Evolutionary conservation across 2,797 vertebrate species (phyloP).

Genomic region (Anabas testudineus): DNA sequence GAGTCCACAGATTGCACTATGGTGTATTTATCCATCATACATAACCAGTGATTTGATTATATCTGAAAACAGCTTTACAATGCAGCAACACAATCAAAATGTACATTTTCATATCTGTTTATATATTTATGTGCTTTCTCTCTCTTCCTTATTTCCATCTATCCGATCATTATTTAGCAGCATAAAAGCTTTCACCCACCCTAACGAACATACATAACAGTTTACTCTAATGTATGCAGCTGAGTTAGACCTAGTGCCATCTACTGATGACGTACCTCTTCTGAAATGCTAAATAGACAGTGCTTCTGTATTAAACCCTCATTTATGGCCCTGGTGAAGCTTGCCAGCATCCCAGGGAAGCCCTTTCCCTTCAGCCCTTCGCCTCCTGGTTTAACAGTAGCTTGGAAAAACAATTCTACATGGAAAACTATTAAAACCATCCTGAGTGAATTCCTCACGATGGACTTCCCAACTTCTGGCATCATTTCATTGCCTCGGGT

Average conservation of each 20-base stretch:
- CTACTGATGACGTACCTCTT: constrained; percentile 60
- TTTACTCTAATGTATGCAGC: constrained; percentile 23
- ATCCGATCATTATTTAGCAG: background rate
- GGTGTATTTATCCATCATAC: background rate
- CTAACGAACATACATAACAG: constrained; percentile 11
- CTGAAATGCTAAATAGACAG: constrained; percentile 50
- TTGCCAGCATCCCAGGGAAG: constrained; percentile 82
- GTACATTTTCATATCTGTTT: no score
- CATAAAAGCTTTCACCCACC: background rate
- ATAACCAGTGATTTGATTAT: background rate
- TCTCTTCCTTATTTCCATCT: background rate
- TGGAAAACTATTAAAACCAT: constrained; percentile 84
- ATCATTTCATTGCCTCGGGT: constrained; percentile 73
- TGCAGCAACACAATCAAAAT: no score
- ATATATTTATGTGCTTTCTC: background rate
- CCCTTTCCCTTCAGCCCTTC: constrained; percentile 70
- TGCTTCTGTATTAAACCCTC: constrained; percentile 61
- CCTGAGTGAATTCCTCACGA: constrained; percentile 77
- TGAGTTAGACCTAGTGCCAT: constrained; percentile 39
- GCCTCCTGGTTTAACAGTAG: constrained; percentile 77
- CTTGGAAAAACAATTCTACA: constrained; percentile 82
- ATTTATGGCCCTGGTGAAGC: constrained; percentile 65
- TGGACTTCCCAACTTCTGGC: constrained; percentile 78
- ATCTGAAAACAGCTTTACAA: no score
- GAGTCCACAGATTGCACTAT: background rate